phyloP scores from a whole-genome alignment of 2,888 invertebrate genomes.

The Atrina japonica region DNA sequence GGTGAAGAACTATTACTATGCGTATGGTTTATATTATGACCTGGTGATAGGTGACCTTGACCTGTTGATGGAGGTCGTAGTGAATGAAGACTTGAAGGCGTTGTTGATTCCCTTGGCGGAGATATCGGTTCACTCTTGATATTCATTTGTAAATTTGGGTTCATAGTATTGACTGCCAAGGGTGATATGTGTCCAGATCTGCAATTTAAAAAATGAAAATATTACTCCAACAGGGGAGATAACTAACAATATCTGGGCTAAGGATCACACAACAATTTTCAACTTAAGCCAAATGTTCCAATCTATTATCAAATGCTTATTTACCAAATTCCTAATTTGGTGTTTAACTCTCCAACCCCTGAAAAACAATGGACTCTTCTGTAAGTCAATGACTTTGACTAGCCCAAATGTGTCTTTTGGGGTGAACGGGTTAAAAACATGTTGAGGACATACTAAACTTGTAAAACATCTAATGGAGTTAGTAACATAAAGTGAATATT shows the following conservation, averaged over 20 bases:
- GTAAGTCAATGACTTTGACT: no score
- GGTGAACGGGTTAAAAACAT: no score
- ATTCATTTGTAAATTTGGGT: slow-evolving; percentile 84
- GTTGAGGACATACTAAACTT: no score
- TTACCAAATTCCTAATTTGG: no score
- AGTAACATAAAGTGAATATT: no score
- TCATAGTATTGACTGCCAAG: slow-evolving; percentile 72
- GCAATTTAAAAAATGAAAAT: slow-evolving; percentile 42
- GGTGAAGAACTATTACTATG: slow-evolving; percentile 83
- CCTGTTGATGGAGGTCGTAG: slow-evolving; percentile 83
- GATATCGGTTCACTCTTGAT: slow-evolving; percentile 97
- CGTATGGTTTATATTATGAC: slow-evolving; percentile 70
- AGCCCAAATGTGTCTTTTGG: no score
- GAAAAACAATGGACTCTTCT: no score
- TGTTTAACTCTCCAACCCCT: no score
- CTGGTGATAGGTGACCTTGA: slow-evolving; percentile 75
- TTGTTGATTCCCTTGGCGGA: slow-evolving; percentile 92
- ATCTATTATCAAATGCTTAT: no score
- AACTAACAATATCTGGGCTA: no score
- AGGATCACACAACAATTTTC: neutral
- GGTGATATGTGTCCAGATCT: slow-evolving; percentile 68
- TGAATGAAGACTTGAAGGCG: slow-evolving; percentile 75
- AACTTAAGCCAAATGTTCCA: neutral
- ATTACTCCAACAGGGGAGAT: no score
- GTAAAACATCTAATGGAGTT: no score